These are phyloP conservation scores for Pseudomyrmex concolor DNA, from an alignment of 1,140 invertebrate genomes.

Conservation along the genomic window DNA sequence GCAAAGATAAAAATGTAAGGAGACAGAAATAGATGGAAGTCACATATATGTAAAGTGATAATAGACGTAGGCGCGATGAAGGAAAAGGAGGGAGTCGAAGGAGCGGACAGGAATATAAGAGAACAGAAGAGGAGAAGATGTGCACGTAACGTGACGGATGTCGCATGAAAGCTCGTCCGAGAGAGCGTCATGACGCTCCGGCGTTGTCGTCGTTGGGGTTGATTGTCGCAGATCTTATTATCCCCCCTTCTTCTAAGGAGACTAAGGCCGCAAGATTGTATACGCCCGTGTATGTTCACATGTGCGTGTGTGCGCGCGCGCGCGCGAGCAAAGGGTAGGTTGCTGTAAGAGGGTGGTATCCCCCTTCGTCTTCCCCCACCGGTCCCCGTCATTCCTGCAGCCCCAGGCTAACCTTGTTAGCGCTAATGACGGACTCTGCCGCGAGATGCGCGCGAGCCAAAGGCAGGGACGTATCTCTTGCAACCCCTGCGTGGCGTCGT, in stretches of 20 bases:
- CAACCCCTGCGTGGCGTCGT: slow-evolving; percentile 24
- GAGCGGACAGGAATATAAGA: background rate
- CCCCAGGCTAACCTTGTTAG: slow-evolving; percentile 83
- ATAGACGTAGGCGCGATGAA: background rate
- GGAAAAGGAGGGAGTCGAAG: slow-evolving; percentile 46
- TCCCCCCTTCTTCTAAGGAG: slow-evolving; percentile 79
- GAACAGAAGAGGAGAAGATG: slow-evolving; percentile 51
- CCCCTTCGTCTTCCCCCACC: slow-evolving; percentile 30
- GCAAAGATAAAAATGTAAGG: background rate
- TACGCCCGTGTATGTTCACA: background rate
- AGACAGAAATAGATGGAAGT: background rate
- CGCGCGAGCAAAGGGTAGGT: slow-evolving; percentile 59
- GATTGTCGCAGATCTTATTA: slow-evolving; percentile 85
- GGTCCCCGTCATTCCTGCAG: slow-evolving; percentile 56
- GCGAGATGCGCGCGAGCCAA: slow-evolving; percentile 73
- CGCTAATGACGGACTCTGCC: slow-evolving; percentile 81
- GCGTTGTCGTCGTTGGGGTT: slow-evolving; percentile 76
- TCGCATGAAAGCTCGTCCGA: slow-evolving; percentile 78
- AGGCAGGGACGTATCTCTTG: slow-evolving; percentile 47
- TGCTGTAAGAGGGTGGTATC: slow-evolving; percentile 63
- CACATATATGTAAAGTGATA: slow-evolving; percentile 10
- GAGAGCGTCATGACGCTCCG: slow-evolving; percentile 71
- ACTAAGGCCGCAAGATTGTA: slow-evolving; percentile 50
- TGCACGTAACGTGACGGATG: slow-evolving; percentile 80
- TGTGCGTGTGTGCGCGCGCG: slow-evolving; percentile 22